phyloP scores from a whole-genome alignment of 2,888 invertebrate genomes.

The Amphipyra berbera region DNA sequence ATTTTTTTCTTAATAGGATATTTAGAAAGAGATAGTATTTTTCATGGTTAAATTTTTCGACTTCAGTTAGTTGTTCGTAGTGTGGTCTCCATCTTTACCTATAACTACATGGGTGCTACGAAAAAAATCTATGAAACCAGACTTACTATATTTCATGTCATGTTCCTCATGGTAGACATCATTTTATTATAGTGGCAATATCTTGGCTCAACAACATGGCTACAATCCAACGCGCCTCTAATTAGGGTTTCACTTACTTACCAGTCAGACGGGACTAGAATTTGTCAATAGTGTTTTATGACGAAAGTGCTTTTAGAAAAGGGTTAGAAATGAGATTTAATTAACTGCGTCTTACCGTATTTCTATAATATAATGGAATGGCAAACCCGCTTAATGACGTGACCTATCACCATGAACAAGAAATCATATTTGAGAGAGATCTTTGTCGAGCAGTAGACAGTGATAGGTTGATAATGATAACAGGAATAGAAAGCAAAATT shows the following conservation, averaged over 20 bases:
- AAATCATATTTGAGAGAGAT: no score
- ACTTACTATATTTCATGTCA: constrained; percentile 17
- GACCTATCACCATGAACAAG: no score
- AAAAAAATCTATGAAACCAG: constrained; percentile 20
- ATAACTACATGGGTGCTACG: constrained; percentile 13
- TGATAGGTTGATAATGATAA: background rate
- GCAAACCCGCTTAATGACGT: background rate
- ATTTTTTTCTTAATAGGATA: no score
- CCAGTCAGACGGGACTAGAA: constrained; percentile 15
- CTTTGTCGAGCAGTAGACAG: no score
- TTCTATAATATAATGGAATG: background rate
- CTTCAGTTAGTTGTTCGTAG: no score
- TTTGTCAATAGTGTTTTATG: constrained; percentile 22
- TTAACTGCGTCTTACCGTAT: background rate
- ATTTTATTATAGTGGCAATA: constrained; percentile 38
- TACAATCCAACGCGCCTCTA: constrained; percentile 34
- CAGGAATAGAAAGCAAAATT: background rate
- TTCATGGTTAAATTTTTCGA: no score
- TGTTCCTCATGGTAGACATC: background rate
- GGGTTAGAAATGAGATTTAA: constrained; percentile 9
- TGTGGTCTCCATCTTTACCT: background rate
- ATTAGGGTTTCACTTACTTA: constrained; percentile 38
- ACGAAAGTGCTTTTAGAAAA: constrained; percentile 9
- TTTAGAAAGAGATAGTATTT: no score
- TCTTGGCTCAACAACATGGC: constrained; percentile 38